Evolutionary conservation across 2,888 invertebrate genomes (phyloP), one percentile per base, ranked within the genome.

Genomic region (Idaea aversata): DNA sequence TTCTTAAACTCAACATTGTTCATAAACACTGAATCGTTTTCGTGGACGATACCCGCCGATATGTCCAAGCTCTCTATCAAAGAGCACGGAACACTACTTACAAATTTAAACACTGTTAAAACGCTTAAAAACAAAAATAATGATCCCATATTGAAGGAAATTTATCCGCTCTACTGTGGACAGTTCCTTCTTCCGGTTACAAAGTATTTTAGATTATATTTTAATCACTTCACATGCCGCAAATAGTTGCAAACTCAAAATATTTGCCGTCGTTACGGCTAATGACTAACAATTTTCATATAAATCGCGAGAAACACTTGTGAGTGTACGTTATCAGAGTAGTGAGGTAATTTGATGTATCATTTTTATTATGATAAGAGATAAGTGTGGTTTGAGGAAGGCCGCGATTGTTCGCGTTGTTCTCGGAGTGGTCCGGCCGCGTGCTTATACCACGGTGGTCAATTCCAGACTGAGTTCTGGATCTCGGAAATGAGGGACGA

Each of bases 281-380:
- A 73, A 77, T 72, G 73, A 77, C 68, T 78, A 81, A 81, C 78
- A 71, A 71, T 75, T 72, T 72, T 75, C 75, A 70, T 72, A 70
- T 70, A 70, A 82, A 82, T 72, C 73, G 71, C 73, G 75, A 77
- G 82, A 87, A 88, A 87, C 87, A 81, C 75, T 75, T 77, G 69
- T 47, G 75, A 80, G 81, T 80, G 80, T 80, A 78, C 75, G 76
- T 84, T 90, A 90, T 91, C 88, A 77, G 74, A 65, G 74, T 73
- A 81, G 81, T 87, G 86, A 87, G 86, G 88, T 88, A 88, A 88
- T 85, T 84, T 79, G 84, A 84, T 89, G 88, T 90, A 86, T 90
- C 89, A 90, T 88, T 86, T 83, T 85, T 80, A 79, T 82, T 76
- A 83, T 86, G 90, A 91, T 90, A 90, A 89, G 84, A 79, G 77